These are phyloP conservation scores for Brachionus plicatilis DNA, from an alignment of 1,140 invertebrate genomes.

Conservation along the genomic window DNA sequence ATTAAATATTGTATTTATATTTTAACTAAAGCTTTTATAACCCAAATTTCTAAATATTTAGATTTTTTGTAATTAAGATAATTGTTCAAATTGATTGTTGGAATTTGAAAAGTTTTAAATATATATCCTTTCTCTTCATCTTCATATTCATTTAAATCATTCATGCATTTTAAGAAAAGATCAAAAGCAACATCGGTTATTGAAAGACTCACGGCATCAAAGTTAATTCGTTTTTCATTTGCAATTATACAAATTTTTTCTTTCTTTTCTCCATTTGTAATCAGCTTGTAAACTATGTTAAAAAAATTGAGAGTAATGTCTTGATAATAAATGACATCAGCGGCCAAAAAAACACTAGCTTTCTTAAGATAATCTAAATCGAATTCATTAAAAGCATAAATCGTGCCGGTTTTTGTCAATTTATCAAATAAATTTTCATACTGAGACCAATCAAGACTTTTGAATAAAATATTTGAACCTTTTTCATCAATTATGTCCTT, in stretches of 20 bases:
- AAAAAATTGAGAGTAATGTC: neutral
- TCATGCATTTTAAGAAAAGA: neutral
- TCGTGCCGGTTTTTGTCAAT: neutral
- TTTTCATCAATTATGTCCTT: neutral
- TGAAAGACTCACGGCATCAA: neutral
- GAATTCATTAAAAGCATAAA: neutral
- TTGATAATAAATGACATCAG: conserved; percentile 6
- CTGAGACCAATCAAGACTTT: neutral
- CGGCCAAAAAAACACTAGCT: neutral
- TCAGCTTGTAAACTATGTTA: neutral
- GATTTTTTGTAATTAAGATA: neutral
- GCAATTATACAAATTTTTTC: neutral
- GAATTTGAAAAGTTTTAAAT: neutral
- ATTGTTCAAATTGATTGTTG: neutral
- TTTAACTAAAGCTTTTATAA: neutral
- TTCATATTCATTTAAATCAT: conserved; percentile 6
- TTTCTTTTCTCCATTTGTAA: neutral
- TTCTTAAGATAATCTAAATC: neutral
- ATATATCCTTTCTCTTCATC: neutral
- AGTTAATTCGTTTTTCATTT: conserved; percentile 29
- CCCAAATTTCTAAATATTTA: conserved; percentile 28
- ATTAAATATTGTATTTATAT: neutral
- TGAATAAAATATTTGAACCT: neutral
- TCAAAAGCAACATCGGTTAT: conserved; percentile 18
- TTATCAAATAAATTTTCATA: neutral